Evolutionary conservation across 2,113 vertebrate genomes (phyloP).

Genomic region (Brevimyrus niger): DNA sequence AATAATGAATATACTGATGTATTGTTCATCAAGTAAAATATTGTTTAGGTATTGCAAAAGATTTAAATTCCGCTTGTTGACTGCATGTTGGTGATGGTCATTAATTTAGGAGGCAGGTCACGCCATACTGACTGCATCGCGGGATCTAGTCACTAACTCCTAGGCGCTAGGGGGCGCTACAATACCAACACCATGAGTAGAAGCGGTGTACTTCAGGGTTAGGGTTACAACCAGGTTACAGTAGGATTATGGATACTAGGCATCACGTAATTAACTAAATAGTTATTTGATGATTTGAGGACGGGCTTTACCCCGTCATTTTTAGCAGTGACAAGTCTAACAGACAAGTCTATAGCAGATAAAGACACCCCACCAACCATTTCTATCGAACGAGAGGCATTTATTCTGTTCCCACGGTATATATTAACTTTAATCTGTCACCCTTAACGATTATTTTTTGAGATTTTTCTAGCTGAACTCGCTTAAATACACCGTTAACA

Average conservation of each 20-base stretch:
- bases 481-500: background rate
- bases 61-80: background rate
- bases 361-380: background rate
- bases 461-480: background rate
- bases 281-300: background rate
- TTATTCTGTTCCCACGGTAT: background rate
- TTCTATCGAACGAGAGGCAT: background rate
- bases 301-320: background rate
- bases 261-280: background rate
- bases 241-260: background rate
- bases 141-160: background rate
- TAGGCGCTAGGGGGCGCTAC: background rate
- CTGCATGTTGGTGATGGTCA: background rate
- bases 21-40: background rate
- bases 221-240: background rate
- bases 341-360: background rate
- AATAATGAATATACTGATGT: background rate
- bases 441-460: background rate
- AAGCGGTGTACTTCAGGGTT: background rate
- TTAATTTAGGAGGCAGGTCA: background rate
- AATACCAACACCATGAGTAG: background rate
- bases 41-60: background rate
- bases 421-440: background rate
- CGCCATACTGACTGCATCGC: background rate
- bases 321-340: background rate